phyloP scores from a whole-genome alignment of 2,113 vertebrate species.

The Felis catus region DNA sequence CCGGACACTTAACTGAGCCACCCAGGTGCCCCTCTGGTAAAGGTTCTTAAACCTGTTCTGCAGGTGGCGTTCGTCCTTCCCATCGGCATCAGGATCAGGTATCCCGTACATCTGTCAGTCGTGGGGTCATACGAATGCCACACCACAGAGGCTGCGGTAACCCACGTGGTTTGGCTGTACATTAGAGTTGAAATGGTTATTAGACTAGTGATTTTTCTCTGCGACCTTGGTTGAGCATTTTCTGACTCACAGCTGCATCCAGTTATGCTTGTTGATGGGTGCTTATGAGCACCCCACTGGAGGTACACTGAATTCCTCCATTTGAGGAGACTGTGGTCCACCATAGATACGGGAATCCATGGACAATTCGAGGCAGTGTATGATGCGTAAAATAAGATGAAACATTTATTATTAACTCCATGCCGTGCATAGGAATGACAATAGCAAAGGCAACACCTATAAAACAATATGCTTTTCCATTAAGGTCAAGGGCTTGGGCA shows the following conservation, averaged over 20 bases:
- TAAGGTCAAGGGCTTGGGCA: background rate
- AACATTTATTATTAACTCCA: background rate
- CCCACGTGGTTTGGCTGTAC: background rate
- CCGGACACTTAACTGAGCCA: no score
- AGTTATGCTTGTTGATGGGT: background rate
- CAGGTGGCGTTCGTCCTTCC: background rate
- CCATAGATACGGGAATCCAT: background rate
- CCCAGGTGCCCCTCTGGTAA: background rate
- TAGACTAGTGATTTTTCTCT: background rate
- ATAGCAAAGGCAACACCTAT: background rate
- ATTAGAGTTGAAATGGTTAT: background rate
- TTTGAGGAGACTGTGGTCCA: background rate
- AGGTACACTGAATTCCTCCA: background rate
- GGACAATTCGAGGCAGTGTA: background rate
- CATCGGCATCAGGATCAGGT: background rate
- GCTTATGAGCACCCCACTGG: background rate
- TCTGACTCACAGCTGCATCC: background rate
- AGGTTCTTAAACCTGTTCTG: background rate
- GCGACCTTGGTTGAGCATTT: background rate
- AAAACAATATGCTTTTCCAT: background rate
- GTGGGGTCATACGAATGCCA: background rate
- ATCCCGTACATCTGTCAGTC: no score
- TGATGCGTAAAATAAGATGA: background rate
- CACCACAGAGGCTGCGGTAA: background rate
- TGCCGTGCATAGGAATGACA: background rate